phyloP scores from a whole-genome alignment of 1,140 invertebrate species.

The Cotesia glomerata region DNA sequence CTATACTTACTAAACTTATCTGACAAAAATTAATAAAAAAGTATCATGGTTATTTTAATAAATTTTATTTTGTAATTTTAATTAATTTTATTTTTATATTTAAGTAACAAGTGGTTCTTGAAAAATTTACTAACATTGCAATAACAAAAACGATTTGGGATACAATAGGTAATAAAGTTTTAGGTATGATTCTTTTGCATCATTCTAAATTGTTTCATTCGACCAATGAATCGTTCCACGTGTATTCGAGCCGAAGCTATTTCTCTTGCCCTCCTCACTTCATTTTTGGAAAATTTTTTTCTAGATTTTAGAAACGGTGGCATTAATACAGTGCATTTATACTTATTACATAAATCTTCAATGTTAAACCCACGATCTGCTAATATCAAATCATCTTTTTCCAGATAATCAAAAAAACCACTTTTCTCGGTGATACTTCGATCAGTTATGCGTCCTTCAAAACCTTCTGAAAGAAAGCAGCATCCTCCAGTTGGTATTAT shows the following conservation, averaged over 20 bases:
- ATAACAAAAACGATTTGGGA: constrained; percentile 16
- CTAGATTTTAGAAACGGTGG: constrained; percentile 14
- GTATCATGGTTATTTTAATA: constrained; percentile 1
- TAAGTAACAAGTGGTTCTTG: constrained; percentile 13
- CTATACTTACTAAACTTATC: background rate
- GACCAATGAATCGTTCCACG: constrained; percentile 42
- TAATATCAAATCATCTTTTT: no score
- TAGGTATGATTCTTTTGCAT: background rate
- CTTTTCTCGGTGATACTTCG: no score
- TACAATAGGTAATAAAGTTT: constrained; percentile 3
- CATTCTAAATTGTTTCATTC: constrained; percentile 21
- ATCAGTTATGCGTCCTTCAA: no score
- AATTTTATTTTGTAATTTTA: background rate
- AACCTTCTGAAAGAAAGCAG: no score
- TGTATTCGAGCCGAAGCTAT: constrained; percentile 43
- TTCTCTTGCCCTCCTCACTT: constrained; percentile 7
- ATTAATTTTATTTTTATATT: background rate
- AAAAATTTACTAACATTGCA: constrained; percentile 15
- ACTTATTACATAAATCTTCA: background rate
- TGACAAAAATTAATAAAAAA: background rate
- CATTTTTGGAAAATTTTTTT: no score
- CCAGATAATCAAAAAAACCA: no score
- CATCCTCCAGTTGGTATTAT: no score
- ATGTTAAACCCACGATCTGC: no score
- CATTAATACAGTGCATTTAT: constrained; percentile 18